A percentile compares a stretch with the other conserved stretches of the same genome.
Evolutionary conservation across 35 echinoderm and acorn worm genomes (phyloP).

Genomic region (Holothuria glaberrima): DNA sequence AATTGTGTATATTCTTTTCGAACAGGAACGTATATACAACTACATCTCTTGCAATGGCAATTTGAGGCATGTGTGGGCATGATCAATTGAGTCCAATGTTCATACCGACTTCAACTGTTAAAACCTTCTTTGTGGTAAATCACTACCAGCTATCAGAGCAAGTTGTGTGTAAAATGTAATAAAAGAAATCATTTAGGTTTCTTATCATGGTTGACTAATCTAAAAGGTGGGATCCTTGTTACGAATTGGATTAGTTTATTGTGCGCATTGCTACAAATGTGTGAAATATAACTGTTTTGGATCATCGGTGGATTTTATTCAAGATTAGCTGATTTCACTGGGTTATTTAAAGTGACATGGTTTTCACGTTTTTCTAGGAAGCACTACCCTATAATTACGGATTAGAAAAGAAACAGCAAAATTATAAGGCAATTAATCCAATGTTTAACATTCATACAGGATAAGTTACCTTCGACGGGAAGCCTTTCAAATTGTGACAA

Average conservation of each 20-base stretch:
- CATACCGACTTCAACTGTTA: not conserved
- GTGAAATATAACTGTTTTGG: not conserved
- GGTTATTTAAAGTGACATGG: not conserved
- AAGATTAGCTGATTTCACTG: too few species aligned
- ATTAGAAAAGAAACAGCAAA: too few species aligned
- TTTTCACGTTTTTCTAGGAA: not conserved
- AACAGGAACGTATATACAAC: not conserved
- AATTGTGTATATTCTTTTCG: not conserved
- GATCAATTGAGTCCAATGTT: not conserved
- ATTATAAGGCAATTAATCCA: too few species aligned
- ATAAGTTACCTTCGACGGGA: too few species aligned
- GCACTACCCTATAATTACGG: too few species aligned
- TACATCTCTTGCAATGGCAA: not conserved
- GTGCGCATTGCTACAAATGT: not conserved
- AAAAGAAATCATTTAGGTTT: not conserved
- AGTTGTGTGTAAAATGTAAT: slow-evolving; percentile 9
- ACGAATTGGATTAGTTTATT: not conserved
- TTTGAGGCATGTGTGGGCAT: not conserved
- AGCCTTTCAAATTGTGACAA: too few species aligned
- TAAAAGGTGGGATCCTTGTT: not conserved
- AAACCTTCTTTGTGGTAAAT: not conserved
- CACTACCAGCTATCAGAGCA: not conserved
- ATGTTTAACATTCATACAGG: too few species aligned
- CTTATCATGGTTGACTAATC: not conserved
- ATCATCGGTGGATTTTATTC: not conserved